Base-by-base conservation (phyloP, 1,140 invertebrate genomes). In the Brachionus asplanchnoidis region DNA sequence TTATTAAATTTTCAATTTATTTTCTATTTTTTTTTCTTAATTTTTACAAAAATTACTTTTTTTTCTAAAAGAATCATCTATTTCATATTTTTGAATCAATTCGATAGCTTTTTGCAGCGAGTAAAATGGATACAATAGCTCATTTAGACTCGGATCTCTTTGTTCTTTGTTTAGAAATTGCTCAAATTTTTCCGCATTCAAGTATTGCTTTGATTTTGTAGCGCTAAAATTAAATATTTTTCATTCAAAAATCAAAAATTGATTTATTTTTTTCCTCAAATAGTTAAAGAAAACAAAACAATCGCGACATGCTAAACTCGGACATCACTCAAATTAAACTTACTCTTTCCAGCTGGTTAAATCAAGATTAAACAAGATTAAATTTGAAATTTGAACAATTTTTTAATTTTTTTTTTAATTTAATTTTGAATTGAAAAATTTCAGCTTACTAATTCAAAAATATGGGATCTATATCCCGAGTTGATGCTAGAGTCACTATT, bases 131-230 rank as follows among this genome's bases (percentile, higher is more conserved):
- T 98, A 95, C 2, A 99, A 91, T 87, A 99, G 97, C 91, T 98
- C 97, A 90, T 99, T 99, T 26, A 99, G 91, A 26, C 97, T 92
- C 4, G 97, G 96, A 91, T 99, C 97, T 85, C 97, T 91, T 89
- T 99, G 97, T 66, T 95, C 94, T 86, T 94, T 93, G 90, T 98
- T 98, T n/a, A 99, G 90, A 89, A 98, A 98, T 60, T 97, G 93
- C 28, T 97, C 94, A 86, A 99, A 92, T 88, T 97, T 95, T 46
- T 94, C 92, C 4, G 93, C 93, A 17, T 94, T 94, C 92, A 97
- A 94, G 83, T 95, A 91, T 87, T 93, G 93, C 86, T 93, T 92
- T 87, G n/a, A 17, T 46, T 82, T 82, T 11, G 53, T 65, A 17
- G 53, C 50, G 53, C 79, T 82, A 44, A 11, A 75, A 17, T 75